A percentile compares a stretch with the other conserved stretches of the same genome.
Evolutionary conservation across 1,140 invertebrate species (phyloP).

Genomic region (Cotesia typhae): DNA sequence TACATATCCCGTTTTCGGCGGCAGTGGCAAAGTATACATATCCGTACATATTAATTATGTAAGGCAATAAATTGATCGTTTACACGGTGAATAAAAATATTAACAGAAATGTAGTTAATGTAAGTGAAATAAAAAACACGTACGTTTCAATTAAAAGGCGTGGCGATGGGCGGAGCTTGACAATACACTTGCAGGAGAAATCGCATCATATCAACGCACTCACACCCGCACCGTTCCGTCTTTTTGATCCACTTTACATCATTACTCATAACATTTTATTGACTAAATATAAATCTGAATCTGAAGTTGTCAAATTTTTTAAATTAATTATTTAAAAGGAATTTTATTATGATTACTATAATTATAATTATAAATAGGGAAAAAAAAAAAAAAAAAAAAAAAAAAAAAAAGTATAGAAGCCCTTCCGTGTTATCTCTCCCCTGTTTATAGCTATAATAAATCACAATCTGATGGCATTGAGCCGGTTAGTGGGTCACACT

Average conservation of each 20-base stretch:
- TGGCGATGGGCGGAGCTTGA: constrained; percentile 32
- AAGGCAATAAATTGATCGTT: no score
- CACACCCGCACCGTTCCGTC: not conserved
- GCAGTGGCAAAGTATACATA: no score
- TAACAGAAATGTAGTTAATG: no score
- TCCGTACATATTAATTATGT: no score
- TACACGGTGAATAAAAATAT: no score
- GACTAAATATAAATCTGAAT: no score
- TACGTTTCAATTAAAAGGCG: constrained; percentile 32
- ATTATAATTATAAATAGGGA: no score
- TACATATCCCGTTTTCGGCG: no score
- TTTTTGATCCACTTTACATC: no score
- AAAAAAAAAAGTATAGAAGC: constrained; percentile 18
- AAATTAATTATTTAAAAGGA: no score
- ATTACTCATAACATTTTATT: no score
- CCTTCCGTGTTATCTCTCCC: constrained; percentile 23
- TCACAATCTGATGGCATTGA: constrained; percentile 43
- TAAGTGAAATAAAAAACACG: no score
- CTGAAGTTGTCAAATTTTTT: not conserved
- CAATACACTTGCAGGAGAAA: constrained; percentile 13
- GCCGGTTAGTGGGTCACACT: constrained; percentile 40
- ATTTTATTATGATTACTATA: not conserved
- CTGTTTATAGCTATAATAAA: constrained; percentile 39
- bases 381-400: constrained; percentile 10
- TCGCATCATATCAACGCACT: constrained; percentile 9